Percentiles rank a stretch among this genome's conserved stretches.
These are phyloP conservation scores for Eucriotettix oculatus DNA, from an alignment of 2,888 invertebrate species.

Conservation along the genomic window DNA sequence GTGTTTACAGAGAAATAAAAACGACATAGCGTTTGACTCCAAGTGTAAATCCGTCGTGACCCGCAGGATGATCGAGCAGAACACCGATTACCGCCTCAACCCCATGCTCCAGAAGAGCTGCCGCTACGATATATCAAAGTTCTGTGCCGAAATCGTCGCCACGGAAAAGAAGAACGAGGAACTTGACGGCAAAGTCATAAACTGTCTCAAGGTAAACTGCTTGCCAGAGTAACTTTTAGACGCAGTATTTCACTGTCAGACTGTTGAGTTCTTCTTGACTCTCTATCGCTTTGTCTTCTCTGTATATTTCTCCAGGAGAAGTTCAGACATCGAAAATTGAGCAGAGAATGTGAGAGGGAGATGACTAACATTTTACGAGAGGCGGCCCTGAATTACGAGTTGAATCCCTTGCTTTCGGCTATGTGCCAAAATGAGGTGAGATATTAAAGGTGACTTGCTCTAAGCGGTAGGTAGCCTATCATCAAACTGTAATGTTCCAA, in stretches of 20 bases:
- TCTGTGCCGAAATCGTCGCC: constrained; percentile 35
- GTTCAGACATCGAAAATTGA: constrained; percentile 57
- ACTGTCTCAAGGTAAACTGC: constrained; percentile 50
- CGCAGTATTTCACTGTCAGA: too few relatives aligned
- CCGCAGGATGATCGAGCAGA: constrained; percentile 77
- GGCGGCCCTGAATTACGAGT: constrained; percentile 76
- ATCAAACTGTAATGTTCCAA: too few relatives aligned
- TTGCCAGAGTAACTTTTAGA: neutral
- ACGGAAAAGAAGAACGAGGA: constrained; percentile 39
- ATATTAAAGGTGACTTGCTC: too few relatives aligned
- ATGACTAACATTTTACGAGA: constrained; percentile 68
- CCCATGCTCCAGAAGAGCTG: constrained; percentile 69
- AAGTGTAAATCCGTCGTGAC: constrained; percentile 73
- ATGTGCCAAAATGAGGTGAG: constrained; percentile 51
- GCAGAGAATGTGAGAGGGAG: constrained; percentile 63
- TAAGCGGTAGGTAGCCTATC: too few relatives aligned
- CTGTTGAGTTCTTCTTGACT: neutral
- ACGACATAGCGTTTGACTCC: constrained; percentile 61
- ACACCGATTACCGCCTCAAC: constrained; percentile 79
- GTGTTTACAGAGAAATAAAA: constrained; percentile 44
- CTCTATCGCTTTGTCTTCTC: neutral
- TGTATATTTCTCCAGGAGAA: constrained; percentile 28
- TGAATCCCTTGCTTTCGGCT: constrained; percentile 72
- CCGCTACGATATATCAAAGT: constrained; percentile 60
- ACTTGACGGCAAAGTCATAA: constrained; percentile 67